Evolutionary conservation across 2,888 invertebrate species (phyloP), one percentile per base, ranked within the genome.

Genomic region (Ophion obscuratus): DNA sequence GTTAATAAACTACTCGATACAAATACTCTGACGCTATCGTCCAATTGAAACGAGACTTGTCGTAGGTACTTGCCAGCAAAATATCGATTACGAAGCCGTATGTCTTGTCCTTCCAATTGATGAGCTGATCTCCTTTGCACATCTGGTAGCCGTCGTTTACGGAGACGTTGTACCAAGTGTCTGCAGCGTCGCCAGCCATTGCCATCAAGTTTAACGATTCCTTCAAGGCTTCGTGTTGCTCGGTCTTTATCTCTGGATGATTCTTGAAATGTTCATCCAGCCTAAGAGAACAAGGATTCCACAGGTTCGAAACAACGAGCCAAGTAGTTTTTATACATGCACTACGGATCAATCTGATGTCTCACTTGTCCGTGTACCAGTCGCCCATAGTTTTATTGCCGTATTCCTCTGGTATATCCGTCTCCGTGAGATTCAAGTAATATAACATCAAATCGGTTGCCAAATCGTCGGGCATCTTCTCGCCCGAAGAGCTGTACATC

Each of bases 81-180:
- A 92, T 86, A 57, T 92, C 92, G 2, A 93, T 71, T 80, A 92
- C 89, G 5, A 87, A 91, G 4, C 89, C 80, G 68, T 91, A 92
- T 68, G 89, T 88, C 47, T 87, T 82, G 6, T 89, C 84, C 24
- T 91, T 93, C 93, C 93, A 93, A 85, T 91, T 92, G 4, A 91
- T 85, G 1, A 66, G 11, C 9, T 71, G 80, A 75, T 90, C 90
- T 11, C 92, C 92, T 2, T 79, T 36, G 57, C 78, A 84, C 0
- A 27, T 53, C 17, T 70, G 2, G 77, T 70, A 87, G 64, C 84
- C 77, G 1, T 20, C 31, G 27, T 66, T 40, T 9, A 44, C 47
- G 10, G 88, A 67, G 0, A 87, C 68, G 24, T 87, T 66, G 31
- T 81, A 73, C 89, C 89, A 89, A 64, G 66, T 81, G 36, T 88